Base-by-base conservation (phyloP, 2,797 vertebrate genomes). In the Heliangelus exortis region DNA sequence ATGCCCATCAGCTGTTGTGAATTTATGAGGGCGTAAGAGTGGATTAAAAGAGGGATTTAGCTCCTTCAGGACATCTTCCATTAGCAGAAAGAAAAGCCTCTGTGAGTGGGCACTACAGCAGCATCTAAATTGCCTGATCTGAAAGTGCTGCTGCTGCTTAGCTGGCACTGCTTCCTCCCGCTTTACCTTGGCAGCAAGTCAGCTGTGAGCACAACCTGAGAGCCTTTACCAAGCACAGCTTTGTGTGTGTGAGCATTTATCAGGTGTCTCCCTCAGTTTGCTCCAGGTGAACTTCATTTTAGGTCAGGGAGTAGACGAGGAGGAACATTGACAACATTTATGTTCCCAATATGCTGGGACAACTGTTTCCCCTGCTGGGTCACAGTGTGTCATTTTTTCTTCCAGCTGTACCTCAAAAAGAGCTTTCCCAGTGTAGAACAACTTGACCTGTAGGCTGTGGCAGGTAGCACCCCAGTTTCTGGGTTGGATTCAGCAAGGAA, bases 41-140 rank as follows among this genome's bases (percentile, higher is more conserved):
- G 25, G 72, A 78, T 92, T 87, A 87, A 87, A 41, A 76, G 67
- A 80, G 18, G 36, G 65, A 94, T 94, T 93, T 91, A 87, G 29
- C 41, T 36, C 26, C 65, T 95, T 91, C 78, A 91, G 36, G 77
- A 83, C 21, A 80, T n/a, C 63, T 89, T 76, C 58, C 29, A 50
- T 65, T 87, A 92, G 41, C 45, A 92, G 62, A 89, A 91, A 85
- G 20, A 31, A 83, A 95, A 77, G 73, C 41, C 19, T 93, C 61
- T 89, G 22, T 84, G 33, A 89, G 39, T n/a, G 29, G 57, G 31
- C 36, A 85, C 45, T 45, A 61, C 0, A 2, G 33, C 36, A 85
- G 72, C 53, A 54, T 54, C 76, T 68, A 74, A 93, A 89, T 34
- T 80, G 53, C 50, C 41, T 77, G 36, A 50, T 58, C 78, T 85